Evolutionary conservation across 2,888 invertebrate genomes (phyloP).

Genomic region (Osmoderma eremita): DNA sequence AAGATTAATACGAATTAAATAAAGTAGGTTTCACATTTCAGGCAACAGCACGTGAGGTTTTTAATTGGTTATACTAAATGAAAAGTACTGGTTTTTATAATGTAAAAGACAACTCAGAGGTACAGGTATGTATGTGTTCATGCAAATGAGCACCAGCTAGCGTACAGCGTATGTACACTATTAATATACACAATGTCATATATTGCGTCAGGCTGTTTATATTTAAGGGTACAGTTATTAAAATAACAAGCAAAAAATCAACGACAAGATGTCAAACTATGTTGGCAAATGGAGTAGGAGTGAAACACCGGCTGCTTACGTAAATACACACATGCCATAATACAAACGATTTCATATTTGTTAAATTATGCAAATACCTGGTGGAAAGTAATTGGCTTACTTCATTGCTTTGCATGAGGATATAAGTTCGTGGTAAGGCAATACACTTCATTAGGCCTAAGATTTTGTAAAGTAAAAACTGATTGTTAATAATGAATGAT

Average conservation of each 20-base stretch:
- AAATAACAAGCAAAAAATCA: constrained; percentile 28
- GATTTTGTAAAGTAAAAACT: too few species aligned
- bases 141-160: constrained; percentile 26
- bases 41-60: too few species aligned
- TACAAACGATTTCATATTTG: constrained; percentile 9
- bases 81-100: too few species aligned
- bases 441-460: too few species aligned
- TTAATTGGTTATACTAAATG: too few species aligned
- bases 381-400: too few species aligned
- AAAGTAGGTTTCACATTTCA: too few species aligned
- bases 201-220: constrained; percentile 25
- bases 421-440: too few species aligned
- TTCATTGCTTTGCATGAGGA: too few species aligned
- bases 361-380: constrained; percentile 13
- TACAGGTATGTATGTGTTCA: neutral
- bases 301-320: constrained; percentile 7
- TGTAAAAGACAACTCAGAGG: too few species aligned
- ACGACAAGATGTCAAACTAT: constrained; percentile 30
- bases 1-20: too few species aligned
- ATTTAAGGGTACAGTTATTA: constrained; percentile 20
- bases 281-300: constrained; percentile 27
- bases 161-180: constrained; percentile 17
- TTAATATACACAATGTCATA: constrained; percentile 25
- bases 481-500: too few species aligned
- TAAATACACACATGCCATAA: constrained; percentile 22